These are phyloP conservation scores for Notechis scutatus DNA, from an alignment of 2,113 vertebrate genomes.

Conservation along the genomic window DNA sequence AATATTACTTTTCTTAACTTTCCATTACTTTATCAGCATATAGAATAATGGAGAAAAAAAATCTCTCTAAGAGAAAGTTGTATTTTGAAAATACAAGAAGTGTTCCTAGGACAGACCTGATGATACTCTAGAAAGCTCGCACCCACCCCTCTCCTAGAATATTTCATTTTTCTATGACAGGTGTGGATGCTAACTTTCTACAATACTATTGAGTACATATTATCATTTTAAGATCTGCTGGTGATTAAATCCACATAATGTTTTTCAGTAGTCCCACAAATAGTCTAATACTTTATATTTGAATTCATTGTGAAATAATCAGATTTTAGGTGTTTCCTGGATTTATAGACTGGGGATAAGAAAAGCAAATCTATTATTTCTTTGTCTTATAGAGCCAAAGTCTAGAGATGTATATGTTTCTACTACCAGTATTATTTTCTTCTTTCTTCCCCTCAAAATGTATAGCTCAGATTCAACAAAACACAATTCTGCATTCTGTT, in stretches of 20 bases:
- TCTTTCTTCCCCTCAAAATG: slow-evolving; percentile 20
- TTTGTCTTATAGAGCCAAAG: slow-evolving; percentile 52
- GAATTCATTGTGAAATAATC: slow-evolving; percentile 58
- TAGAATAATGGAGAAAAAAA: background rate
- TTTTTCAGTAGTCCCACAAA: slow-evolving; percentile 56
- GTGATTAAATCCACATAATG: slow-evolving; percentile 40
- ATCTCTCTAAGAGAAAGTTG: background rate
- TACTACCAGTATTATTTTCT: slow-evolving; percentile 61
- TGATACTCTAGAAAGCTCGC: background rate
- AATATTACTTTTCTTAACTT: background rate
- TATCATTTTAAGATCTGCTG: slow-evolving; percentile 26
- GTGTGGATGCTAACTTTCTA: too few relatives aligned
- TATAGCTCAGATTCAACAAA: slow-evolving; percentile 50
- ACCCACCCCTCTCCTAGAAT: too few relatives aligned
- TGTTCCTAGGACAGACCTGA: too few relatives aligned
- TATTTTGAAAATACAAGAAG: background rate
- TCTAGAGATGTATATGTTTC: slow-evolving; percentile 56
- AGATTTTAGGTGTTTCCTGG: slow-evolving; percentile 51
- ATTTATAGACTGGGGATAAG: slow-evolving; percentile 47
- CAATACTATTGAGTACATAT: background rate
- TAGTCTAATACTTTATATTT: slow-evolving; percentile 59
- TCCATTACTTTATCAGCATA: background rate
- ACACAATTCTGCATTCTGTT: slow-evolving; percentile 45
- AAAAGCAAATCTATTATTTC: slow-evolving; percentile 57
- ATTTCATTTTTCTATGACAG: too few relatives aligned